Conservation (phyloP, 2,888 invertebrate genomes). For the Trisateles emortualis region DNA sequence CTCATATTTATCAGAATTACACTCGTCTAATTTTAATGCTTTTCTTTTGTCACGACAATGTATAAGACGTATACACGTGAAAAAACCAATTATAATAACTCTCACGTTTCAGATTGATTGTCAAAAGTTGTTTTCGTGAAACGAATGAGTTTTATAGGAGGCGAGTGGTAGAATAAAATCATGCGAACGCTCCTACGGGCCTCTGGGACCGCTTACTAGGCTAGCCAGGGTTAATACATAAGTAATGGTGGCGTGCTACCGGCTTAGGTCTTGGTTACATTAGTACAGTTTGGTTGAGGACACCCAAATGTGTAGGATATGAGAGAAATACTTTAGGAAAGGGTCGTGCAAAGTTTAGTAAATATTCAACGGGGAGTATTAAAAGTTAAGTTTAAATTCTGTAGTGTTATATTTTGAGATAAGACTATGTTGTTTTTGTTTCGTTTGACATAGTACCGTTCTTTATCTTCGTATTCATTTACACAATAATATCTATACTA, state of each 20-base stretch:
- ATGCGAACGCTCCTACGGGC: constrained; percentile 61
- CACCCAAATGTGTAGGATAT: constrained; percentile 7
- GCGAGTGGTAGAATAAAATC: constrained; percentile 70
- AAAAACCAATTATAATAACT: constrained; percentile 39
- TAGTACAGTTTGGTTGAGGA: constrained; percentile 30
- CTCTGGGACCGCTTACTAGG: constrained; percentile 83
- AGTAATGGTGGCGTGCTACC: constrained; percentile 84
- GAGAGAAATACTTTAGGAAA: constrained; percentile 6
- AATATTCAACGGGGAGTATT: constrained; percentile 33
- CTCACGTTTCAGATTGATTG: constrained; percentile 61
- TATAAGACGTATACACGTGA: constrained; percentile 21
- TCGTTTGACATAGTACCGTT: too few relatives aligned
- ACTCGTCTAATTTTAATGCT: not conserved
- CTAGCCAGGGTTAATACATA: constrained; percentile 86
- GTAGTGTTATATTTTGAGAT: constrained; percentile 3
- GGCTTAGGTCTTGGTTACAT: constrained; percentile 43
- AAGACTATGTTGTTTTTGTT: not conserved
- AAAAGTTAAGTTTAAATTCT: constrained; percentile 27
- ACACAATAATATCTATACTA: too few relatives aligned
- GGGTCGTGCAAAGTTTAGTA: constrained; percentile 27
- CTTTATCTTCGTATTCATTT: too few relatives aligned
- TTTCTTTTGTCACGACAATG: constrained; percentile 20
- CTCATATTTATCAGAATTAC: constrained; percentile 1
- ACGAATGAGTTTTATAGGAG: constrained; percentile 43
- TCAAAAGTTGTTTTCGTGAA: constrained; percentile 56